Evolutionary conservation across 2,888 invertebrate genomes (phyloP).

Genomic region (Cheilosia variabilis): DNA sequence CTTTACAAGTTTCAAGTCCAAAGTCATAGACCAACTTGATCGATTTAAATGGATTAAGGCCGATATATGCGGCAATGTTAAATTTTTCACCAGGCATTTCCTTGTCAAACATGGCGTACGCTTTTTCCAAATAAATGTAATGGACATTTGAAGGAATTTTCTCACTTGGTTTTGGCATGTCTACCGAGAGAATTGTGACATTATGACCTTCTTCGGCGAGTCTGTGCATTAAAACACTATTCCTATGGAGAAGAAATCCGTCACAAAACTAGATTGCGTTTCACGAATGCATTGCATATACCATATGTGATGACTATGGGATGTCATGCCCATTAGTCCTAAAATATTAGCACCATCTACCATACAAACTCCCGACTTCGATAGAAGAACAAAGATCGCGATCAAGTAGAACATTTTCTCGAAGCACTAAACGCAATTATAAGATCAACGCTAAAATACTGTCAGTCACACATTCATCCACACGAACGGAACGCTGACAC

Average conservation of each 20-base stretch:
- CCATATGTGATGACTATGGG: conserved; percentile 78
- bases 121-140: conserved; percentile 78
- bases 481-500: not conserved
- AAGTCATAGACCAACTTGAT: conserved; percentile 73
- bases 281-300: not conserved
- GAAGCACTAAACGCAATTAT: not conserved
- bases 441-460: not conserved
- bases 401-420: not conserved
- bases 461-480: not conserved
- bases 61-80: conserved; percentile 22
- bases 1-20: conserved; percentile 68
- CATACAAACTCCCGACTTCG: not conserved
- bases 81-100: conserved; percentile 44
- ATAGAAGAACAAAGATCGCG: not conserved
- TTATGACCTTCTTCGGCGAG: conserved; percentile 77
- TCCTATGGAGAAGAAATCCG: conserved; percentile 63
- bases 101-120: conserved; percentile 74
- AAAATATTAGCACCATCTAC: conserved; percentile 75
- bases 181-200: conserved; percentile 77
- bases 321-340: conserved; percentile 77
- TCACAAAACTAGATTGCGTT: not conserved
- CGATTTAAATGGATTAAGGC: conserved; percentile 47
- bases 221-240: conserved; percentile 76
- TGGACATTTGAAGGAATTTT: conserved; percentile 76
- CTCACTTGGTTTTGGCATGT: conserved; percentile 72